These are phyloP conservation scores for Chelonia mydas DNA, from an alignment of 2,797 vertebrate species.

Conservation along the genomic window DNA sequence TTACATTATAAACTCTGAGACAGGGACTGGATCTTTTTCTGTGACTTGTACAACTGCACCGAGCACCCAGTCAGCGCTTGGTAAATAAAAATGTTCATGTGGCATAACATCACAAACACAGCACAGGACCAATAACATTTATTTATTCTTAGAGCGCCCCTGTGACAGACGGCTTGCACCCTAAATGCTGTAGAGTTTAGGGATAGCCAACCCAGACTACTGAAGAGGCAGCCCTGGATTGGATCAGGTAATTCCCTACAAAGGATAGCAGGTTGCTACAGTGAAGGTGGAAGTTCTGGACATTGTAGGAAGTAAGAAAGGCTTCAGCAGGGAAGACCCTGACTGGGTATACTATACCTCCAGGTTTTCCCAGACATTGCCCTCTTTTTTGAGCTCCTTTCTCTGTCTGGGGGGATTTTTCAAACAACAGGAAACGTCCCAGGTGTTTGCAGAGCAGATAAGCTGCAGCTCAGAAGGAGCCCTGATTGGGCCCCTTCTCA, in stretches of 20 bases:
- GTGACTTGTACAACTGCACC: accelerated
- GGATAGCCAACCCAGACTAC: background rate
- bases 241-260: background rate
- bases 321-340: background rate
- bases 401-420: too few relatives aligned
- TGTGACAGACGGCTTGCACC: background rate
- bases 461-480: too few relatives aligned
- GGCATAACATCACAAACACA: background rate
- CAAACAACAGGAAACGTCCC: too few relatives aligned
- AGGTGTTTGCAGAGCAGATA: too few relatives aligned
- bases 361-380: too few relatives aligned
- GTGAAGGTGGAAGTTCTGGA: background rate
- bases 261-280: background rate
- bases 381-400: too few relatives aligned
- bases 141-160: background rate
- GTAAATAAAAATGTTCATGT: accelerated
- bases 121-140: background rate
- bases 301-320: background rate
- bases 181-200: background rate
- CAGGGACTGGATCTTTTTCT: accelerated
- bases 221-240: background rate
- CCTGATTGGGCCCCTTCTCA: too few relatives aligned
- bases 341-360: too few relatives aligned
- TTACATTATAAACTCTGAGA: background rate
- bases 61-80: background rate